Evolutionary conservation across 2,797 vertebrate genomes (phyloP).

Genomic region (Valencia hispanica): DNA sequence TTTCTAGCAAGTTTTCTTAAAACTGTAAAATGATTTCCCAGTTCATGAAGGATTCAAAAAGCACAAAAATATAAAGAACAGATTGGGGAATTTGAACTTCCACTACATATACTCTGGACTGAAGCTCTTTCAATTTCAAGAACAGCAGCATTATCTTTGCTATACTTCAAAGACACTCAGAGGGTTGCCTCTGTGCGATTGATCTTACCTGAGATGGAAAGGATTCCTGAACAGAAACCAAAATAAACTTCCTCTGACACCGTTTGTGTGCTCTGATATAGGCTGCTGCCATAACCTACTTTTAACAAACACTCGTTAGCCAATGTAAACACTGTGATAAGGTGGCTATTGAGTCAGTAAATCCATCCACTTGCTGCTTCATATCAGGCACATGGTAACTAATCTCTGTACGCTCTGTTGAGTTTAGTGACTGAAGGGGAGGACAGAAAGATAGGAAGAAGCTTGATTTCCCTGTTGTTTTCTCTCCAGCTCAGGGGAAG

Average conservation of each 20-base stretch:
- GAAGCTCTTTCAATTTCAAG: slow-evolving; percentile 3
- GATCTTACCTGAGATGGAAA: slow-evolving; percentile 34
- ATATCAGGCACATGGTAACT: slow-evolving; percentile 13
- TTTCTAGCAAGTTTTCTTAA: background rate
- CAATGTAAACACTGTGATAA: background rate
- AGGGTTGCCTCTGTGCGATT: slow-evolving; percentile 22
- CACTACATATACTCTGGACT: background rate
- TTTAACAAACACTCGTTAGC: background rate
- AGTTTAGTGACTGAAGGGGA: slow-evolving; percentile 19
- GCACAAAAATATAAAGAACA: background rate
- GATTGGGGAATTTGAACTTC: background rate
- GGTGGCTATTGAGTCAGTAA: slow-evolving; percentile 1
- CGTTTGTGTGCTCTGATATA: slow-evolving; percentile 7
- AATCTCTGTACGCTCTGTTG: slow-evolving; percentile 4
- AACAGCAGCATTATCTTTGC: background rate
- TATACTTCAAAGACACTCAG: slow-evolving; percentile 20
- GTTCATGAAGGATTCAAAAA: background rate
- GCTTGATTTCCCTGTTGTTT: background rate
- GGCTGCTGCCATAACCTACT: slow-evolving; percentile 1
- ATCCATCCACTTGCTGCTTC: slow-evolving; percentile 14
- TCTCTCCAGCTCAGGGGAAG: slow-evolving; percentile 60
- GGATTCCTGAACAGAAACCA: slow-evolving; percentile 1
- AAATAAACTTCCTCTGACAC: slow-evolving; percentile 1
- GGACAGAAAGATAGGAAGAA: background rate
- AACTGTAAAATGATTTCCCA: background rate